These are phyloP conservation scores for Pheosia gnoma DNA, from an alignment of 2,888 invertebrate species.

Conservation along the genomic window DNA sequence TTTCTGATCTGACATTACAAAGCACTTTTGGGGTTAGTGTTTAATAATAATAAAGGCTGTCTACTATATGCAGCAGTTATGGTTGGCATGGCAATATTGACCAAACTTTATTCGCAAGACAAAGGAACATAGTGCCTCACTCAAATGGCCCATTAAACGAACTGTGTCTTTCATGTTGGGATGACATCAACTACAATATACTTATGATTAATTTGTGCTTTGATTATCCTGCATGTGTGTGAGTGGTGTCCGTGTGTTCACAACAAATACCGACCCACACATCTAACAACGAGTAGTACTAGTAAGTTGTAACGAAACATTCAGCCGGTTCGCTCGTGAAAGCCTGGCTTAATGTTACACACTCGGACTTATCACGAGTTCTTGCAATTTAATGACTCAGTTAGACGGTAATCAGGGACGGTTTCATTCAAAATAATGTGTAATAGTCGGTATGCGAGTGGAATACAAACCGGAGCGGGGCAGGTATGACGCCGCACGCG, in stretches of 20 bases:
- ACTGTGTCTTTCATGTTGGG: conserved; percentile 18
- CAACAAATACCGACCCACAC: conserved; percentile 50
- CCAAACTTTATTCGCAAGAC: conserved; percentile 29
- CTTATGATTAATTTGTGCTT: conserved; percentile 8
- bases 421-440: conserved; percentile 73
- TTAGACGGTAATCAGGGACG: conserved; percentile 54
- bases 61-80: neutral
- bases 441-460: conserved; percentile 64
- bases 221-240: conserved; percentile 27
- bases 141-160: conserved; percentile 1
- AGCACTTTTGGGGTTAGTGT: no score
- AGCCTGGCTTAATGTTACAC: conserved; percentile 30
- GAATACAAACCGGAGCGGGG: conserved; percentile 61
- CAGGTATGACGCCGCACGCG: conserved; percentile 70
- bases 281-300: conserved; percentile 28
- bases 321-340: conserved; percentile 30
- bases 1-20: no score
- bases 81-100: conserved; percentile 69
- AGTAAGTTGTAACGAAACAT: conserved; percentile 32
- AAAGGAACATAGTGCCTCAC: conserved; percentile 10
- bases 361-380: conserved; percentile 41
- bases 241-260: conserved; percentile 23
- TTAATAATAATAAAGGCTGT: no score
- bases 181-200: conserved; percentile 49
- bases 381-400: conserved; percentile 60